A percentile compares a stretch with the other conserved stretches of the same genome.
Conservation (phyloP, 1,140 invertebrate species). For the Protaetia brevitarsis region DNA sequence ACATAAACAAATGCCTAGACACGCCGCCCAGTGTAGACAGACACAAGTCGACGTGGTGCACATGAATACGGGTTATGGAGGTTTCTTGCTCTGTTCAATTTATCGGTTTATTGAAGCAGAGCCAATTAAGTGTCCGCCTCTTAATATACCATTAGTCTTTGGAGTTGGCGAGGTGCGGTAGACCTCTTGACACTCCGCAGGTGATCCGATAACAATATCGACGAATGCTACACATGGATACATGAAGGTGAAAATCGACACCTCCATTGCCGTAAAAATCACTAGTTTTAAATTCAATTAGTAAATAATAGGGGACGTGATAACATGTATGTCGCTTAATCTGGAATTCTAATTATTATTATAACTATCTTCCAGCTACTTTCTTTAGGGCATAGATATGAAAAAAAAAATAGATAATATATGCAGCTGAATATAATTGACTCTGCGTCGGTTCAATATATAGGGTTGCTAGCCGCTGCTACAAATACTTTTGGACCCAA, state of each 20-base stretch:
- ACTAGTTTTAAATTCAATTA: too few species aligned
- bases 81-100: conserved; percentile 8
- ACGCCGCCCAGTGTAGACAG: too few species aligned
- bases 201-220: not conserved
- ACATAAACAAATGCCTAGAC: not conserved
- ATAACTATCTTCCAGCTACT: too few species aligned
- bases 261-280: too few species aligned
- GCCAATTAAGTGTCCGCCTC: not conserved
- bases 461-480: too few species aligned
- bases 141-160: not conserved
- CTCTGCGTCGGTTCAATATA: too few species aligned
- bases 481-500: too few species aligned
- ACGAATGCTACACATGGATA: not conserved
- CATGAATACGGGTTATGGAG: not conserved
- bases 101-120: not conserved
- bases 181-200: not conserved
- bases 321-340: not conserved
- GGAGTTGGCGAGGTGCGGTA: not conserved
- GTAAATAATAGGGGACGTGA: too few species aligned
- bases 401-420: too few species aligned
- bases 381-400: too few species aligned
- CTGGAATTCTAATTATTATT: not conserved
- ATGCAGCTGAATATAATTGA: too few species aligned
- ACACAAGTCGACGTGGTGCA: not conserved
- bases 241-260: not conserved